phyloP scores from a whole-genome alignment of 1,140 invertebrate species.

The Stegodyphus mimosarum region DNA sequence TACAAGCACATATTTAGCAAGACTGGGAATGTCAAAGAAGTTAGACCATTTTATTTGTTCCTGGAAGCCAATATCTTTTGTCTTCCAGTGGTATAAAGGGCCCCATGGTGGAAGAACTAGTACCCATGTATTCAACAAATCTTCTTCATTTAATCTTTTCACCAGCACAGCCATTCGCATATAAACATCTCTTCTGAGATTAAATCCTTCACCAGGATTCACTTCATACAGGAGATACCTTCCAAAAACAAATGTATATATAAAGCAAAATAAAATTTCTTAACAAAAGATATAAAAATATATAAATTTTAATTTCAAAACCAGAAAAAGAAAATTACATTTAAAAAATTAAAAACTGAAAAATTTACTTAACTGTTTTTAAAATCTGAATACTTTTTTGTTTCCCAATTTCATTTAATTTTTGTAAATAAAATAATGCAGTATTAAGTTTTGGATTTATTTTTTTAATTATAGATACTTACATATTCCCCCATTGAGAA shows the following conservation, averaged over 20 bases:
- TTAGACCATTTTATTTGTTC: constrained; percentile 78
- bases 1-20: constrained; percentile 84
- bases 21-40: constrained; percentile 88
- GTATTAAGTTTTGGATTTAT: too few species aligned
- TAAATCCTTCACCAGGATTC: constrained; percentile 95
- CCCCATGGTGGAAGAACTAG: constrained; percentile 89
- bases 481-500: too few species aligned
- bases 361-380: not conserved
- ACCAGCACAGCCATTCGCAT: constrained; percentile 88
- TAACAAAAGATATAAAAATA: not conserved
- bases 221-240: constrained; percentile 91
- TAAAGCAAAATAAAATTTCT: not conserved
- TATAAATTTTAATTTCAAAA: not conserved
- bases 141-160: constrained; percentile 73
- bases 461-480: too few species aligned
- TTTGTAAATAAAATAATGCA: too few species aligned
- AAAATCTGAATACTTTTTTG: too few species aligned
- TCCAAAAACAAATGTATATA: not conserved
- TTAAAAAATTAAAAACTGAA: too few species aligned
- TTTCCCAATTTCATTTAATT: too few species aligned
- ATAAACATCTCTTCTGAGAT: constrained; percentile 94
- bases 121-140: constrained; percentile 73
- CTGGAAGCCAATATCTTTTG: constrained; percentile 70
- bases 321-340: too few species aligned
- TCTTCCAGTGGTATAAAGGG: constrained; percentile 89